Evolutionary conservation across 2,113 vertebrate species (phyloP), one percentile per base, ranked within the genome.

Genomic region (Crotalus horridus): DNA sequence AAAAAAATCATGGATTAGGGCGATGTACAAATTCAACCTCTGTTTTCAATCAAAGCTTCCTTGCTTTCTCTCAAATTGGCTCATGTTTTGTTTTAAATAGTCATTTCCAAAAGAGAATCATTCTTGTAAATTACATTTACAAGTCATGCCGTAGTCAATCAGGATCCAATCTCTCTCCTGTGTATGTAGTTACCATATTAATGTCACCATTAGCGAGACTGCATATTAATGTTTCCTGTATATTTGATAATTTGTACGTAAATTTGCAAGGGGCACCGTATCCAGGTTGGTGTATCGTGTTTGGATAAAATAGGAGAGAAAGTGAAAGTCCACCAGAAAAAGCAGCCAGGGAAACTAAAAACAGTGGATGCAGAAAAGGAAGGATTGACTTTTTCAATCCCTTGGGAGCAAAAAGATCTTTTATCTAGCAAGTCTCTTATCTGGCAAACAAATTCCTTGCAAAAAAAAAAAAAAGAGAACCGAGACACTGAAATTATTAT

Each of bases 121-220:
- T 39, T 17, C 5, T 92, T 94, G 86, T n/a, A 85, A 90, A 94
- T 10, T 91, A 59, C 51, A 89, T 93, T 13, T 69, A 4, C 39
- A 86, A 92, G 55, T 29, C 87, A 74, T 33, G 33, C 20, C 3
- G 2, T 1, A 59, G 23, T 91, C n/a, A 89, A 24, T 88, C 86
- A 93, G 24, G 43, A 81, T 23, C 21, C 33, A 43, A 46, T 55
- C 53, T 15, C 39, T 21, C 15, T 26, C 51, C 53, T 43, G 15
- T 48, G 51, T 43, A 33, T 86, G 15, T 55, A 54, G 29, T 87
- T 89, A 58, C 56, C 5, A 55, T 51, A 53, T 15, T 90, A 87
- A 58, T 29, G 20, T 11, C 4, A 33, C 33, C 15, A 85, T 85
- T 39, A 85, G 20, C 0, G 69, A 48, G 6, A 9, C 33, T 56